Conservation (phyloP, 2,888 invertebrate genomes). For the Keiferia lycopersicella region DNA sequence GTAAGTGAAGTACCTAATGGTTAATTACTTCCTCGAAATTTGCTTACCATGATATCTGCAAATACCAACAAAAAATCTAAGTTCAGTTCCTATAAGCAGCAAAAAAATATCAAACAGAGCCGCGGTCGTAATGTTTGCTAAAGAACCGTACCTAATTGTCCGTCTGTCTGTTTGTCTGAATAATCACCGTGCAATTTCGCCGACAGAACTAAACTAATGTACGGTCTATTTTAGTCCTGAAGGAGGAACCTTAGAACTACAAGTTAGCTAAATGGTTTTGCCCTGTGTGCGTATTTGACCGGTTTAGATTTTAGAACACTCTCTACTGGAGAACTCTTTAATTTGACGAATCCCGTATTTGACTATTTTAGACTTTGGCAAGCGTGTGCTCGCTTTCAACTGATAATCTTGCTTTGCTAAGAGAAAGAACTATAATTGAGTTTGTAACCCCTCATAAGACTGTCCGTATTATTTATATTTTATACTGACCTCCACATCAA, state of each 20-base stretch:
- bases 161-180: not conserved
- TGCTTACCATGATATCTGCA: not conserved
- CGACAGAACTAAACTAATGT: not conserved
- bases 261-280: too few species aligned
- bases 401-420: too few species aligned
- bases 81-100: not conserved
- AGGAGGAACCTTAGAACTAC: too few species aligned
- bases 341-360: too few species aligned
- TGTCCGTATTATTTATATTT: too few species aligned
- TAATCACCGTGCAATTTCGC: conserved; percentile 4
- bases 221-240: not conserved
- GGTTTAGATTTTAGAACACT: too few species aligned
- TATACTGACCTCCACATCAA: not conserved
- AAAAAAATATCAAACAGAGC: conserved; percentile 2
- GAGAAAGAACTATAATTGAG: too few species aligned
- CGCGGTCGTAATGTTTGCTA: conserved; percentile 11
- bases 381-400: too few species aligned
- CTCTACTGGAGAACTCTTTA: too few species aligned
- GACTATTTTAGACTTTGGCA: too few species aligned
- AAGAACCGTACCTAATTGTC: conserved; percentile 8
- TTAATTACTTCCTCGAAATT: not conserved
- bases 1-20: not conserved
- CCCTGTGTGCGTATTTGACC: too few species aligned
- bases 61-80: not conserved
- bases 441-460: too few species aligned